Percentiles rank a stretch among this genome's conserved stretches.
These are phyloP conservation scores for Ctenosaura bakeri DNA, from an alignment of 2,797 vertebrate genomes.

Conservation along the genomic window DNA sequence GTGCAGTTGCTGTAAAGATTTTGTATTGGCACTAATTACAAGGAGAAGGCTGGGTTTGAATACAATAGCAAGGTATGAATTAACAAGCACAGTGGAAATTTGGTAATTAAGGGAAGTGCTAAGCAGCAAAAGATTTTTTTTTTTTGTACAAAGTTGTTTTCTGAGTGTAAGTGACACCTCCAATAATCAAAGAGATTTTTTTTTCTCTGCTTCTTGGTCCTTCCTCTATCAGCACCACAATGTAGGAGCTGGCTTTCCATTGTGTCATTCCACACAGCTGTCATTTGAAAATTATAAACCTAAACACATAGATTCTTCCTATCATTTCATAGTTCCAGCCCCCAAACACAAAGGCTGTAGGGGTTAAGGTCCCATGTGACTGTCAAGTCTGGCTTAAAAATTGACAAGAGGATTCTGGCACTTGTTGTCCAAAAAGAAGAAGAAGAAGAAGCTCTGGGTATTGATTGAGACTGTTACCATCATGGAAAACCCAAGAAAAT, in stretches of 20 bases:
- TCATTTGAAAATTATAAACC: background rate
- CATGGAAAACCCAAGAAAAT: no score
- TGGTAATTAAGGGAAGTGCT: conserved; percentile 48
- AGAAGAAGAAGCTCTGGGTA: no score
- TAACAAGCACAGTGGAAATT: conserved; percentile 36
- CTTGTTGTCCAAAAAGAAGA: no score
- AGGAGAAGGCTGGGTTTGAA: background rate
- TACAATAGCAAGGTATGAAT: conserved; percentile 35
- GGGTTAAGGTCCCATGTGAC: no score
- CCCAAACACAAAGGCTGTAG: background rate
- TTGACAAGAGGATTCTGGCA: no score
- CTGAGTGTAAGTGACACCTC: conserved; percentile 12
- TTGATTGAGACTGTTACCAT: no score
- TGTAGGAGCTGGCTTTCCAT: background rate
- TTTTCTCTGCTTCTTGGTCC: background rate
- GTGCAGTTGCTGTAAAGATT: conserved; percentile 13
- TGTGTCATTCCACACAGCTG: background rate
- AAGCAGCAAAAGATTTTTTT: conserved; percentile 39
- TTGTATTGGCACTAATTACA: conserved; percentile 53
- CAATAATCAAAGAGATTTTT: background rate
- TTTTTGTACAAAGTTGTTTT: conserved; percentile 64
- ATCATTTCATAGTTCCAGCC: background rate
- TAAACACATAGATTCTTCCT: background rate
- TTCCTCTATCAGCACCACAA: background rate
- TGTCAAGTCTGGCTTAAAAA: no score